These are phyloP conservation scores for Lasioglossum zephyrum DNA, from an alignment of 2,888 invertebrate genomes.

Conservation along the genomic window DNA sequence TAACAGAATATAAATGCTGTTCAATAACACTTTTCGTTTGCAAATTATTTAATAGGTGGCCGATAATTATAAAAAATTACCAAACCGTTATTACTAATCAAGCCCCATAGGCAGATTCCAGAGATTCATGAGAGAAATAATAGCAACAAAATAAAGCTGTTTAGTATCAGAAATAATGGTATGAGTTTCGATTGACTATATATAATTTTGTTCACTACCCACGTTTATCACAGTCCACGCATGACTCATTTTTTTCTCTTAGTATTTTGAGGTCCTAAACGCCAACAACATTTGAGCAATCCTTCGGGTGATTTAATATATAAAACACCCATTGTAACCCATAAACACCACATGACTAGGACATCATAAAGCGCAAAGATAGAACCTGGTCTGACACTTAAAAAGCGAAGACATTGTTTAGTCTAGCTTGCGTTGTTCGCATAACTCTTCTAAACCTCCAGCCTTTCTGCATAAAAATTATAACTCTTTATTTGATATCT, in stretches of 20 bases:
- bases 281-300: conserved; percentile 83
- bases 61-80: conserved; percentile 24
- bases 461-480: conserved; percentile 76
- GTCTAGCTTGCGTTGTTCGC: conserved; percentile 82
- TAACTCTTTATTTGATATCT: conserved; percentile 61
- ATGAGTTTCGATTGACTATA: conserved; percentile 71
- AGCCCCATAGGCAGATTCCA: conserved; percentile 74
- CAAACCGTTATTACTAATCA: conserved; percentile 36
- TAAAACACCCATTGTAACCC: conserved; percentile 70
- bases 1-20: conserved; percentile 66
- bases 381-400: conserved; percentile 65
- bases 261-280: conserved; percentile 81
- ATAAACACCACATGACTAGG: conserved; percentile 82
- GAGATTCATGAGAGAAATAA: conserved; percentile 49
- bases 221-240: conserved; percentile 84
- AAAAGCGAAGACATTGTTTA: conserved; percentile 73
- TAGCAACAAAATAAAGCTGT: conserved; percentile 65
- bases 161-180: conserved; percentile 64
- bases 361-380: conserved; percentile 77
- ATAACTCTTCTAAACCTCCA: conserved; percentile 80
- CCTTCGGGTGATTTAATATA: conserved; percentile 76
- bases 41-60: conserved; percentile 25
- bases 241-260: conserved; percentile 82
- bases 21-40: conserved; percentile 38
- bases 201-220: conserved; percentile 77